These are phyloP conservation scores for Laodelphax striatellus DNA, from an alignment of 1,140 invertebrate genomes.

Conservation along the genomic window DNA sequence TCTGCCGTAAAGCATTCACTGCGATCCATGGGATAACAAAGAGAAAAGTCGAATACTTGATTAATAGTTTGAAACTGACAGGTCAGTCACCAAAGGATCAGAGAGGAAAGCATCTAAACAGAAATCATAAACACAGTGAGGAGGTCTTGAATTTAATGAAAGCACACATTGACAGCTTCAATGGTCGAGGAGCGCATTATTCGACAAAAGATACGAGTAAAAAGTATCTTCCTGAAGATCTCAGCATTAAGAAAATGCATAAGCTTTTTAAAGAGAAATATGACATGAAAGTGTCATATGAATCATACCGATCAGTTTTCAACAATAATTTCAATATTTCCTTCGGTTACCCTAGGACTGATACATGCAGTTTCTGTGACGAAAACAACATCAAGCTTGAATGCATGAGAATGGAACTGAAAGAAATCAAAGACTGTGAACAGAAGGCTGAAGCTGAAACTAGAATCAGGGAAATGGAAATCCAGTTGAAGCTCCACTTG, in stretches of 20 bases:
- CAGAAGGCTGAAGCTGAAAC: not conserved
- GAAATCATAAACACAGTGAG: not conserved
- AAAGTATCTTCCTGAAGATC: slow-evolving; percentile 14
- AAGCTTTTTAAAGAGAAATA: slow-evolving; percentile 23
- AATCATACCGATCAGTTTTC: not conserved
- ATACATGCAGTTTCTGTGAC: not conserved
- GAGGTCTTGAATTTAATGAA: slow-evolving; percentile 2
- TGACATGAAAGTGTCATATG: slow-evolving; percentile 8
- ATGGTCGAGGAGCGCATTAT: slow-evolving; percentile 4
- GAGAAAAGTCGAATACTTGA: slow-evolving; percentile 7
- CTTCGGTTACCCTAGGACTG: slow-evolving; percentile 1
- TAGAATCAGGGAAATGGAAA: not conserved
- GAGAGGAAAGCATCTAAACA: slow-evolving; percentile 10
- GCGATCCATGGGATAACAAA: slow-evolving; percentile 4
- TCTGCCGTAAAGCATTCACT: slow-evolving; percentile 12
- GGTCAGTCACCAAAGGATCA: slow-evolving; percentile 7
- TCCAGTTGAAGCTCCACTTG: not conserved
- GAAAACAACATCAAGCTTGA: not conserved
- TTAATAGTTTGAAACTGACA: slow-evolving; percentile 8
- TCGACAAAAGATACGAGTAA: slow-evolving; percentile 7
- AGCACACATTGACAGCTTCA: slow-evolving; percentile 4
- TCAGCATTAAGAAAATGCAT: slow-evolving; percentile 9
- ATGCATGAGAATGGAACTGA: not conserved
- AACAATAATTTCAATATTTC: not conserved
- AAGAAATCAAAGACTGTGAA: not conserved